phyloP scores from a whole-genome alignment of 2,797 vertebrate genomes.

The Botia almorhae region DNA sequence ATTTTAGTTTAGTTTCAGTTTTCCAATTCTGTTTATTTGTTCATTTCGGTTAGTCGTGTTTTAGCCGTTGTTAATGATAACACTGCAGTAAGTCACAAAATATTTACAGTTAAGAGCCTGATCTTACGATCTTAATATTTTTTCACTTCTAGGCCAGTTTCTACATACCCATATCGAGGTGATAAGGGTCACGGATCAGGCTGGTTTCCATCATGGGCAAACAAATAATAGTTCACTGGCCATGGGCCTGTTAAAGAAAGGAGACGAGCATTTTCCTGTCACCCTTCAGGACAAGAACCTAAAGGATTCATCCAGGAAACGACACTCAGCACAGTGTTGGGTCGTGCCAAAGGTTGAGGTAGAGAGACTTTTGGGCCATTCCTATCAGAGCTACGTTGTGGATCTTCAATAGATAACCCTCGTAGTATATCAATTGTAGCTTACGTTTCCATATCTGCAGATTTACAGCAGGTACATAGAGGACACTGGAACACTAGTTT shows the following conservation, averaged over 20 bases:
- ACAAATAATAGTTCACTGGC: constrained; percentile 55
- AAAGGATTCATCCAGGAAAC: constrained; percentile 75
- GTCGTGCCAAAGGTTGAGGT: constrained; percentile 79
- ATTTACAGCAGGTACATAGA: constrained; percentile 19
- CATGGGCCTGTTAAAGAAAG: constrained; percentile 71
- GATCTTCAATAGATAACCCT: constrained; percentile 62
- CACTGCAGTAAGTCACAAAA: too few species aligned
- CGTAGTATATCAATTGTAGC: background rate
- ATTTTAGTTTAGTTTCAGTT: too few species aligned
- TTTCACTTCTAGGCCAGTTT: constrained; percentile 76
- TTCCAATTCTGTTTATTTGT: too few species aligned
- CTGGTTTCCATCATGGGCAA: constrained; percentile 43
- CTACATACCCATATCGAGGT: constrained; percentile 77
- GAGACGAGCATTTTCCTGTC: constrained; percentile 67
- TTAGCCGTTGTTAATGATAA: too few species aligned
- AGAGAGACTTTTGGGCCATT: constrained; percentile 76
- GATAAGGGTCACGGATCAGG: constrained; percentile 50
- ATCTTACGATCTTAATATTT: background rate
- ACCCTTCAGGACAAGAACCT: constrained; percentile 79
- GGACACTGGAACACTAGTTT: constrained; percentile 41
- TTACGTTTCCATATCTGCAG: constrained; percentile 50
- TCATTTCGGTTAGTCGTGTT: too few species aligned
- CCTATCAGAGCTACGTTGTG: constrained; percentile 81
- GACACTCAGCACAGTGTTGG: constrained; percentile 78
- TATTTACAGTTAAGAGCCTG: background rate